Conservation (phyloP, 2,888 invertebrate genomes). For the Orgyia antiqua region DNA sequence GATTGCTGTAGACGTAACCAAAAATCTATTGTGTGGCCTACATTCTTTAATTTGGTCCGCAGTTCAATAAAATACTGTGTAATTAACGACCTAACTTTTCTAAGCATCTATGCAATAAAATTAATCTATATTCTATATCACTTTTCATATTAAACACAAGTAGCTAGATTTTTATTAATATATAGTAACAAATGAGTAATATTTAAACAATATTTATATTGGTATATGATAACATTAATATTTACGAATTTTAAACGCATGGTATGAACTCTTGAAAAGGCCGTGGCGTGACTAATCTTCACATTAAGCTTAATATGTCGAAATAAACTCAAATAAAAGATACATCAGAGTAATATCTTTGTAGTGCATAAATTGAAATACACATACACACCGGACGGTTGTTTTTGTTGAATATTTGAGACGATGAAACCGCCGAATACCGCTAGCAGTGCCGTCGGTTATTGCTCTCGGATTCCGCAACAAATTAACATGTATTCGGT, state of each 20-base stretch:
- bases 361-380: slow-evolving; percentile 37
- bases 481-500: slow-evolving; percentile 78
- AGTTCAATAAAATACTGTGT: too few relatives aligned
- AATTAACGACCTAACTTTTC: too few relatives aligned
- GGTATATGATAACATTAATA: not conserved
- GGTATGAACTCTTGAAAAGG: slow-evolving; percentile 40
- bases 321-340: slow-evolving; percentile 53
- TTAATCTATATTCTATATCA: too few relatives aligned
- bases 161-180: too few relatives aligned
- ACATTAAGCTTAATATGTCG: slow-evolving; percentile 60
- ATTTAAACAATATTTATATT: too few relatives aligned
- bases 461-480: slow-evolving; percentile 78
- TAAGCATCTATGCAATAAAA: too few relatives aligned
- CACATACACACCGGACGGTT: slow-evolving; percentile 40
- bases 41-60: too few relatives aligned
- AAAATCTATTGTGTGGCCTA: too few relatives aligned
- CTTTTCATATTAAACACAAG: too few relatives aligned
- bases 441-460: slow-evolving; percentile 71
- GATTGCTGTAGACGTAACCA: too few relatives aligned
- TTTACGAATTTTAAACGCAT: slow-evolving; percentile 3
- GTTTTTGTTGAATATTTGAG: slow-evolving; percentile 73
- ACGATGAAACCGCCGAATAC: slow-evolving; percentile 72
- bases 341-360: slow-evolving; percentile 39
- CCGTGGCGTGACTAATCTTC: slow-evolving; percentile 57
- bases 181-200: too few relatives aligned